Base-by-base conservation (phyloP, 2,888 invertebrate genomes). In the Gymnosoma rotundatum region DNA sequence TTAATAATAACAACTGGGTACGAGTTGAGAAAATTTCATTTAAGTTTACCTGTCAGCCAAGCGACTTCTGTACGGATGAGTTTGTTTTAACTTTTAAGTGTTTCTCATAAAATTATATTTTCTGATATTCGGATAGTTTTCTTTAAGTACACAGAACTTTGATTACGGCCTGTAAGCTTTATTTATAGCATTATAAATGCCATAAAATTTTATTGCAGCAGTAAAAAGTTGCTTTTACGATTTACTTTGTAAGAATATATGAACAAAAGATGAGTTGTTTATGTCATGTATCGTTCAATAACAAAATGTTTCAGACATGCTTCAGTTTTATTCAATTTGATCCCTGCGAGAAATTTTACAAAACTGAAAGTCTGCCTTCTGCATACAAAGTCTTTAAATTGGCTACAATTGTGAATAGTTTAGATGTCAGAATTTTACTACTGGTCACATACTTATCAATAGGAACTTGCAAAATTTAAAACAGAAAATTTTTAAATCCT, bases 1-100 rank as follows among this genome's bases (percentile, higher is more conserved):
- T 2, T 56, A 18, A 25, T 38, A 66, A 72, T 8, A 10, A 38
- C 63, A 70, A 64, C 48, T 50, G 36, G 36, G 25, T 25, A 6
- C 8, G 8, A 78, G 48, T 38, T 56, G 25, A 64, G n/a, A 70
- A 48, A 38, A 42, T 63, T 52, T 52, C 18, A 42, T 25, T 56
- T 63, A 36, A 48, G 0, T 48, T 78, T 76, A 60, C 14, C 78
- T 45, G 61, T 10, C 14, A 12, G 36, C 50, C 5, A 25, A 18
- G 8, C 48, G 36, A 63, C 18, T 66, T 56, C 45, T 48, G 9
- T 25, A 42, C 38, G 45, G 48, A 18, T 58, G 32, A 58, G 14
- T 50, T 58, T 36, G 1, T 52, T n/a, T 48, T 16, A 12, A 48
- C 1, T n/a, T 48, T n/a, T 32, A 32, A 32, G 8, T 52, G 18